phyloP scores from a whole-genome alignment of 2,113 vertebrate species.

The Myiopsitta monachus region DNA sequence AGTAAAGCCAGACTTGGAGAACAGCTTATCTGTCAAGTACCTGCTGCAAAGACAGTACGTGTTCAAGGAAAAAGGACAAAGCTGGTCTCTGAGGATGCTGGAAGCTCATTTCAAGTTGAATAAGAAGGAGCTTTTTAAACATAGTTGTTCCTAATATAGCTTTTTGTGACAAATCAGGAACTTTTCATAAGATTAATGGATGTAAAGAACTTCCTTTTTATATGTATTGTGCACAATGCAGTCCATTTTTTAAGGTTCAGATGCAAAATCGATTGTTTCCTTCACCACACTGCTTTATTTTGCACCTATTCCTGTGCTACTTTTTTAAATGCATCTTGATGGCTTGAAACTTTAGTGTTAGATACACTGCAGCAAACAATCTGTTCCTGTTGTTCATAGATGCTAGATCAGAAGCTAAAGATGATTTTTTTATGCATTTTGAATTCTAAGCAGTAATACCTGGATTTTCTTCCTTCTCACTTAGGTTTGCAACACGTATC shows the following conservation, averaged over 20 bases:
- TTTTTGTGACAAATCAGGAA: not conserved
- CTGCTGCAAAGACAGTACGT: not conserved
- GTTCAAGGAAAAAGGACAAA: not conserved
- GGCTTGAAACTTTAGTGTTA: not conserved
- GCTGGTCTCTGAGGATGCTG: not conserved
- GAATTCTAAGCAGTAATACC: not conserved
- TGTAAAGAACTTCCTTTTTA: not conserved
- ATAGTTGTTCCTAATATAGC: not conserved
- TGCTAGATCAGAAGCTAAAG: not conserved
- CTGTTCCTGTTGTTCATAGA: not conserved
- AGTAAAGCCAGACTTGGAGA: not conserved
- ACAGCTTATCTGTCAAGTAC: not conserved
- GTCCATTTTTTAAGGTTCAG: not conserved
- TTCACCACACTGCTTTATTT: not conserved
- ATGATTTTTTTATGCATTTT: not conserved
- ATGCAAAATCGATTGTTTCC: not conserved
- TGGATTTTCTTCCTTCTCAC: not conserved
- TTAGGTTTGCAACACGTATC: conserved; percentile 81
- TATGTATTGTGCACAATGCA: not conserved
- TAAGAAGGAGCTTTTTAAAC: not conserved
- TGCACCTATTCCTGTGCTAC: not conserved
- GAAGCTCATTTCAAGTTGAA: not conserved
- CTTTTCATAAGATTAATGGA: not conserved
- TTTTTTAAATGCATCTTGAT: not conserved
- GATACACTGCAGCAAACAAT: not conserved